phyloP scores from a whole-genome alignment of 2,797 vertebrate species.

The Epinephelus malabaricus region DNA sequence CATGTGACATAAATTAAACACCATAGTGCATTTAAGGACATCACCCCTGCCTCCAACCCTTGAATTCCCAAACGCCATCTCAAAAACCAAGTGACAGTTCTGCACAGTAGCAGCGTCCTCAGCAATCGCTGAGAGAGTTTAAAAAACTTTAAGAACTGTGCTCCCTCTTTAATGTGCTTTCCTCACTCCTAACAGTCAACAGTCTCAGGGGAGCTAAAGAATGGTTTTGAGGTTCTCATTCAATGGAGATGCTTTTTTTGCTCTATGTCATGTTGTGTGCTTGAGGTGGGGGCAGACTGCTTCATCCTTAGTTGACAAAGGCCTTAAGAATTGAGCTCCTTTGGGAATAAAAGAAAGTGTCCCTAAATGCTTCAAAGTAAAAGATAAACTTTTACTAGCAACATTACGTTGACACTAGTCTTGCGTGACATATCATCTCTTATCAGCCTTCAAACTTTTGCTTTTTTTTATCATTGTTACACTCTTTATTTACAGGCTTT shows the following conservation, averaged over 20 bases:
- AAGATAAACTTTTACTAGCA: slow-evolving; percentile 24
- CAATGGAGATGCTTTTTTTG: slow-evolving; percentile 30
- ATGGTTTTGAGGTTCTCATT: slow-evolving; percentile 41
- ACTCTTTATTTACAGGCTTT: background rate
- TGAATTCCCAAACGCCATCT: background rate
- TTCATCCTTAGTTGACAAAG: slow-evolving; percentile 47
- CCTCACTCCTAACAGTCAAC: slow-evolving; percentile 25
- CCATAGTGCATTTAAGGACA: background rate
- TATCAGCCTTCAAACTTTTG: background rate
- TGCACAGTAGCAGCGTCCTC: slow-evolving; percentile 23
- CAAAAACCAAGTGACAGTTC: slow-evolving; percentile 11
- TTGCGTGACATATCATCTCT: background rate
- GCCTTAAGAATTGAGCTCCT: slow-evolving; percentile 32
- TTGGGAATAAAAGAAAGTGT: slow-evolving; percentile 27
- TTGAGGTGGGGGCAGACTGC: slow-evolving; percentile 21
- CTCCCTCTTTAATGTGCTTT: slow-evolving; percentile 46
- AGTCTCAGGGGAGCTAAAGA: slow-evolving; percentile 50
- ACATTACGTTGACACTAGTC: background rate
- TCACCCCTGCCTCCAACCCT: slow-evolving; percentile 3
- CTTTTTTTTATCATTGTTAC: background rate
- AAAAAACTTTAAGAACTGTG: slow-evolving; percentile 43
- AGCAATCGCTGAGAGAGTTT: slow-evolving; percentile 40
- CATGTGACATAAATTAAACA: background rate
- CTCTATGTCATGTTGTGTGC: slow-evolving; percentile 23
- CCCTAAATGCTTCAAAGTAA: slow-evolving; percentile 31